Evolutionary conservation across 2,113 vertebrate genomes (phyloP).

Genomic region (Megaptera novaeangliae): DNA sequence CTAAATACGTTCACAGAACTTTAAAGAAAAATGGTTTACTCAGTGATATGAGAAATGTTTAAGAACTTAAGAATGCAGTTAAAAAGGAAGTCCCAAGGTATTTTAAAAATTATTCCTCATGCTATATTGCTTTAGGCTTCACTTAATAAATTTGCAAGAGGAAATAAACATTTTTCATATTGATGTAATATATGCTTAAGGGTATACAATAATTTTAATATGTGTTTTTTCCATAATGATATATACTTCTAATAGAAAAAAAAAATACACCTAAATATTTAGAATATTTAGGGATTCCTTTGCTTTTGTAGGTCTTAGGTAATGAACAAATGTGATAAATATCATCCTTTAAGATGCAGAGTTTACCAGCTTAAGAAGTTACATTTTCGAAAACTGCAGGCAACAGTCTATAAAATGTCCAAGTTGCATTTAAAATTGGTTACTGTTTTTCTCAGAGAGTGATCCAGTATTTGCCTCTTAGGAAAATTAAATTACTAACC

Average conservation of each 20-base stretch:
- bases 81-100: neutral
- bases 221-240: neutral
- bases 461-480: slow-evolving; percentile 33
- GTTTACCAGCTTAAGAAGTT: neutral
- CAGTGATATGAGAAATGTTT: neutral
- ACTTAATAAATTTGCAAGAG: slow-evolving; percentile 1
- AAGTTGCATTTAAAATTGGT: slow-evolving; percentile 13
- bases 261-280: neutral
- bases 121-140: neutral
- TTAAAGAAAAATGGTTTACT: neutral
- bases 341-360: neutral
- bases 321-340: neutral
- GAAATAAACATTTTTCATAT: slow-evolving; percentile 34
- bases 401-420: neutral
- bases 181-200: neutral
- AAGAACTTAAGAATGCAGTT: neutral
- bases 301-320: neutral
- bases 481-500: slow-evolving; percentile 47
- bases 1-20: neutral
- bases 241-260: neutral
- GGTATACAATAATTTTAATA: slow-evolving; percentile 17
- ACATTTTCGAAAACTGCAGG: neutral
- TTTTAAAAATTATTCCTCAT: neutral
- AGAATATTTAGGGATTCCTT: neutral
- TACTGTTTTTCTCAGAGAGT: slow-evolving; percentile 32